These are phyloP conservation scores for Lutraria lutraria DNA, from an alignment of 2,888 invertebrate species.

Conservation along the genomic window DNA sequence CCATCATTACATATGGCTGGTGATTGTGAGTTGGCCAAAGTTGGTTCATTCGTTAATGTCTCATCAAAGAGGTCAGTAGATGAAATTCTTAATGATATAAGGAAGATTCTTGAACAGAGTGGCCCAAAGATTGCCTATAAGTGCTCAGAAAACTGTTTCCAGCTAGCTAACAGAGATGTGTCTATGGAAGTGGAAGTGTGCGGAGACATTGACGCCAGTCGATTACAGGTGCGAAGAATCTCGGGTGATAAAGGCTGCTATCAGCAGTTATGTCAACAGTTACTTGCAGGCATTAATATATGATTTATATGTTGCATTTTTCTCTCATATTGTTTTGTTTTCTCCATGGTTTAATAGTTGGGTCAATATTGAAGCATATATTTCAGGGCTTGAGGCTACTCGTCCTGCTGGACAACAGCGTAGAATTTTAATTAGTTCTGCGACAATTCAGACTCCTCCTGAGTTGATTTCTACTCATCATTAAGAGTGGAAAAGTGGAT, in stretches of 20 bases:
- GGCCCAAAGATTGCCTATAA: slow-evolving; percentile 79
- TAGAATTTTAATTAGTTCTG: neutral
- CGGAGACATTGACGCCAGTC: slow-evolving; percentile 77
- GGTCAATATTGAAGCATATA: neutral
- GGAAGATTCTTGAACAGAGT: slow-evolving; percentile 78
- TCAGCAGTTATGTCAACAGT: slow-evolving; percentile 80
- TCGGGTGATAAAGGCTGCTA: slow-evolving; percentile 83
- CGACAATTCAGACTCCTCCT: too few species aligned
- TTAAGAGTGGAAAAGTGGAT: too few species aligned
- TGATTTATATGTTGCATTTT: slow-evolving; percentile 27
- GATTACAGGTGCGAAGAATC: slow-evolving; percentile 81
- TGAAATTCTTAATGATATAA: slow-evolving; percentile 80
- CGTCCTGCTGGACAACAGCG: too few species aligned
- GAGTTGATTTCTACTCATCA: too few species aligned
- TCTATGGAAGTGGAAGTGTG: slow-evolving; percentile 83
- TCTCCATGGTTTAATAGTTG: neutral
- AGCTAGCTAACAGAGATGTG: slow-evolving; percentile 77
- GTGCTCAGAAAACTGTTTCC: slow-evolving; percentile 80
- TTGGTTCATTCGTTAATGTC: slow-evolving; percentile 68
- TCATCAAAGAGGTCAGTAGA: slow-evolving; percentile 78
- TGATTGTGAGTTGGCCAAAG: slow-evolving; percentile 54
- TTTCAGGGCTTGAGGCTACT: neutral
- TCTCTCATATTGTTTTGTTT: neutral
- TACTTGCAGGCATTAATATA: slow-evolving; percentile 81
- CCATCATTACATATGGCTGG: slow-evolving; percentile 42